These are phyloP conservation scores for Protodeltote pygarga DNA, from an alignment of 2,888 invertebrate genomes.

Conservation along the genomic window DNA sequence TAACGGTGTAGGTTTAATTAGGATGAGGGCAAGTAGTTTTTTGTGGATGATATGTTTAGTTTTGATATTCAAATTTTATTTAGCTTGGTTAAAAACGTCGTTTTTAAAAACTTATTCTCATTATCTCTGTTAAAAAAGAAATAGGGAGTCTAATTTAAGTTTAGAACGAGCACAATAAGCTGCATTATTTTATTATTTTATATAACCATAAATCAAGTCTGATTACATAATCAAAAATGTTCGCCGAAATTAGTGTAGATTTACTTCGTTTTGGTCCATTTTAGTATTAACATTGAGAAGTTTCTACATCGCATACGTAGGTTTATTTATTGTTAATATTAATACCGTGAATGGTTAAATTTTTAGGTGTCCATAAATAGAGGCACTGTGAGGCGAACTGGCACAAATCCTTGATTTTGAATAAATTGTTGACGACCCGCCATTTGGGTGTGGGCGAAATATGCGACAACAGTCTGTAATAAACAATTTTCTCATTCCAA, in stretches of 20 bases:
- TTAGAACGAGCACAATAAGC: no score
- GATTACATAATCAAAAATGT: conserved; percentile 8
- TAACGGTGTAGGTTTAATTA: conserved; percentile 62
- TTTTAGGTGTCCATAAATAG: conserved; percentile 48
- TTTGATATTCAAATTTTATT: no score
- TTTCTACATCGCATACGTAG: no score
- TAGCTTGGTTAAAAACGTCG: no score
- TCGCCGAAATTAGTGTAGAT: no score
- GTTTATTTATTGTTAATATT: conserved; percentile 19
- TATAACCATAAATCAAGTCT: conserved; percentile 24
- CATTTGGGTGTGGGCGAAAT: conserved; percentile 77
- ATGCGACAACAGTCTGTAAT: conserved; percentile 63
- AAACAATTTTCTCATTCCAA: conserved; percentile 61
- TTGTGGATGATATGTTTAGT: conserved; percentile 19
- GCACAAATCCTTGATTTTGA: conserved; percentile 79
- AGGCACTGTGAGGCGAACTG: conserved; percentile 57
- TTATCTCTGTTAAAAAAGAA: no score
- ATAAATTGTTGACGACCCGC: conserved; percentile 74
- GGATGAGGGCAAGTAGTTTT: conserved; percentile 45
- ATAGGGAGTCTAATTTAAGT: no score
- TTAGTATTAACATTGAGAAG: no score
- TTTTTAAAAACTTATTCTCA: no score
- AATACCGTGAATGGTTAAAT: conserved; percentile 49
- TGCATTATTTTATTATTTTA: conserved; percentile 6
- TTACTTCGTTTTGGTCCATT: no score